Evolutionary conservation across 2,888 invertebrate species (phyloP).

Genomic region (Microctonus aethiopoides): DNA sequence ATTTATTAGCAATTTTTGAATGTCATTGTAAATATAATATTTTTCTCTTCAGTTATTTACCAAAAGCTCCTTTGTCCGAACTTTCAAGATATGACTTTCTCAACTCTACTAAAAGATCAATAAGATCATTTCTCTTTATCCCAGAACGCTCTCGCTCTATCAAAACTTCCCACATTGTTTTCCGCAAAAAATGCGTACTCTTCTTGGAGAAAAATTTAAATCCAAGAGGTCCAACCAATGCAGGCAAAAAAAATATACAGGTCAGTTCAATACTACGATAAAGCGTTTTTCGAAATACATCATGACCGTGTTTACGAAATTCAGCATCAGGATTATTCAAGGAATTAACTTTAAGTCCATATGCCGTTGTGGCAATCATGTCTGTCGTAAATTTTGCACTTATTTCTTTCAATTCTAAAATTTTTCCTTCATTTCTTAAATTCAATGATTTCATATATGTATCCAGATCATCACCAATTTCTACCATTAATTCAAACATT

Average conservation of each 20-base stretch:
- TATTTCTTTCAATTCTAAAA: constrained; percentile 54
- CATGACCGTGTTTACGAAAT: constrained; percentile 65
- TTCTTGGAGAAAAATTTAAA: constrained; percentile 63
- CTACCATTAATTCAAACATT: constrained; percentile 54
- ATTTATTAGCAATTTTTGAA: no score
- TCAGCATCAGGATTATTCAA: constrained; percentile 64
- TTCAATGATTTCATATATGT: constrained; percentile 38
- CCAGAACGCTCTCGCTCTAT: constrained; percentile 63
- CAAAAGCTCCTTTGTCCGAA: constrained; percentile 35
- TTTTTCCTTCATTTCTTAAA: background rate
- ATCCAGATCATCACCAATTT: constrained; percentile 48
- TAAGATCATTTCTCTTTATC: constrained; percentile 64
- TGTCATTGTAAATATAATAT: no score
- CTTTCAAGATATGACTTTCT: constrained; percentile 50
- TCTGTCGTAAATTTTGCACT: constrained; percentile 62
- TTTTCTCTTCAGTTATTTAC: constrained; percentile 25
- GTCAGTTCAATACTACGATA: constrained; percentile 53
- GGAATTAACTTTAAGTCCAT: constrained; percentile 67
- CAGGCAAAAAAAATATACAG: constrained; percentile 67
- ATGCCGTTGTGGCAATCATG: constrained; percentile 68
- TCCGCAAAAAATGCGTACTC: constrained; percentile 61
- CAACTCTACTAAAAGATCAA: constrained; percentile 68
- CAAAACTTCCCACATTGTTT: constrained; percentile 66
- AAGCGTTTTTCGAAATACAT: constrained; percentile 56
- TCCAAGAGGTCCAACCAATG: constrained; percentile 57